Base-by-base conservation (phyloP, 2,113 vertebrate genomes). In the Trachemys scripta region DNA sequence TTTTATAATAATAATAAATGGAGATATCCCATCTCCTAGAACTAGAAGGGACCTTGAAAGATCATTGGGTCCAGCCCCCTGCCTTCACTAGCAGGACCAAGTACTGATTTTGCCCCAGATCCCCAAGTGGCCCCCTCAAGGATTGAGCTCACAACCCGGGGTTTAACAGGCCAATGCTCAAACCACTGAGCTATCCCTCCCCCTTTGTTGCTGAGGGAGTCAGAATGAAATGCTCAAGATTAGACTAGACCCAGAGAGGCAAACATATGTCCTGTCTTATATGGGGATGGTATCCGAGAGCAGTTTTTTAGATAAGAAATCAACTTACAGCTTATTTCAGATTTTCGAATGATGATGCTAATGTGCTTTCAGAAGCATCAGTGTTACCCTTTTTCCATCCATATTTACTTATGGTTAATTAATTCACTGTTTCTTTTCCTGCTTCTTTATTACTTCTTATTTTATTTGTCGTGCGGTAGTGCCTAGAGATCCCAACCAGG, bases 301-400 rank as follows among this genome's bases (percentile, higher is more conserved):
- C 8, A 59, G 27, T 5, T 96, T 93, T 38, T 91, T 69, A 45
- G 59, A 85, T 11, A 38, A 92, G 54, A 93, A 3, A 4, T 42
- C 83, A 22, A 6, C 9, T 9, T 6, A 35, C 20, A 79, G 47
- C 11, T 59, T 56, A 38, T 50, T 81, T 84, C 27, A 25, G 14
- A 20, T 92, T 92, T 7, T 72, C 81, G 62, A 90, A 72, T 7
- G 20, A 5, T 69, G 14, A 49, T 84, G 29, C 54, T 92, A 16
- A 50, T 69, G 7, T 53, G 56, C 35, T n/a, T 24, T 82, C 35
- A 78, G 49, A 22, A 87, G 19, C 4, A 89, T 42, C 1, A 50
- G 65, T 72, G 42, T 80, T 38, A 29, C 47, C 53, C 93, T 92
- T 80, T 5, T 62, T 84, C 54, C 54, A 47, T 51, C 17, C 31